These are phyloP conservation scores for Percopsis transmontana DNA, from an alignment of 2,113 vertebrate genomes.

Conservation along the genomic window DNA sequence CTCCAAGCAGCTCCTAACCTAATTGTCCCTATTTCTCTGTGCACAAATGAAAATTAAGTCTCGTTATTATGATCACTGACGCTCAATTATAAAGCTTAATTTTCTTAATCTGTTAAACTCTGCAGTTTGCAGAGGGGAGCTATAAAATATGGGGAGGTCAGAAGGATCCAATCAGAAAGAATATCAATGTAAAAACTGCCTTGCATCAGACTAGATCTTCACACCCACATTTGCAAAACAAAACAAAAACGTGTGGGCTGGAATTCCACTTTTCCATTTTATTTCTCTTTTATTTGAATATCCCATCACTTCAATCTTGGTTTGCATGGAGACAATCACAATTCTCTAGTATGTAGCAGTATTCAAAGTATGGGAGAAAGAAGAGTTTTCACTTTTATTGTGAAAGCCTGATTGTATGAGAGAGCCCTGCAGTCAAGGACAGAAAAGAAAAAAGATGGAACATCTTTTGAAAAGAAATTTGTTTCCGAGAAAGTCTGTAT, in stretches of 20 bases:
- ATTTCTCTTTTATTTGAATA: slow-evolving; percentile 42
- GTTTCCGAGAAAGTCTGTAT: slow-evolving; percentile 34
- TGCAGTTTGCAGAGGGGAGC: too few species aligned
- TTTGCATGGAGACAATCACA: slow-evolving; percentile 49
- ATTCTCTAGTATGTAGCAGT: slow-evolving; percentile 21
- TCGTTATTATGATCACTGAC: too few species aligned
- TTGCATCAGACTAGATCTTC: too few species aligned
- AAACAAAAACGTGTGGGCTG: slow-evolving; percentile 32
- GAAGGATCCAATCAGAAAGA: too few species aligned
- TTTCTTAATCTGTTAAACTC: too few species aligned
- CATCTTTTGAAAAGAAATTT: slow-evolving; percentile 55
- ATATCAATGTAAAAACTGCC: too few species aligned
- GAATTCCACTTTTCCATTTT: slow-evolving; percentile 18
- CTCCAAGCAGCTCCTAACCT: too few species aligned
- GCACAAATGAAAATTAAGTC: too few species aligned
- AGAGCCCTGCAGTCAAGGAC: slow-evolving; percentile 66
- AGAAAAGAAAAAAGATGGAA: slow-evolving; percentile 17
- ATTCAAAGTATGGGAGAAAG: slow-evolving; percentile 51
- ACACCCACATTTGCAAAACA: background rate
- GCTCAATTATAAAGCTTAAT: too few species aligned
- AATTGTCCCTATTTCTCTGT: too few species aligned
- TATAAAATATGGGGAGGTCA: too few species aligned
- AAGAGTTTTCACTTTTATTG: slow-evolving; percentile 22
- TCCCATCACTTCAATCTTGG: slow-evolving; percentile 58
- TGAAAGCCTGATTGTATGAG: slow-evolving; percentile 46